Evolutionary conservation across 2,888 invertebrate species (phyloP).

Genomic region (Cistogaster globosa): DNA sequence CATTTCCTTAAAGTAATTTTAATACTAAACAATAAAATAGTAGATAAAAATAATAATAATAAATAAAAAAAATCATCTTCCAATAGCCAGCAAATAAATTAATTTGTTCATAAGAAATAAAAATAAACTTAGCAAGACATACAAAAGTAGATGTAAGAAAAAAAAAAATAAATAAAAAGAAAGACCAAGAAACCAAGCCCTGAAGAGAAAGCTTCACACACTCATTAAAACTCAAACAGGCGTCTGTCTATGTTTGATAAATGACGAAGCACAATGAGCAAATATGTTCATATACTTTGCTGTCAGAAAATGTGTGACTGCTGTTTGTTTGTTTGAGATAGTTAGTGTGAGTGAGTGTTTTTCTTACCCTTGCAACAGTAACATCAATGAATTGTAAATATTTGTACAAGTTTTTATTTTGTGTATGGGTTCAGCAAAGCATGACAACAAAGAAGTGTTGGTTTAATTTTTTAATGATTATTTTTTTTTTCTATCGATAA

Average conservation of each 20-base stretch:
- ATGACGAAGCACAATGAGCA: conserved; percentile 36
- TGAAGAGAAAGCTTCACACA: not conserved
- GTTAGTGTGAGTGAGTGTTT: not conserved
- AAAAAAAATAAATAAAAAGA: too few relatives aligned
- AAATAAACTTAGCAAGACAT: conserved; percentile 32
- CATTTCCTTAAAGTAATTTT: too few relatives aligned
- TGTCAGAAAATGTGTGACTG: not conserved
- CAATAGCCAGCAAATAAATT: conserved; percentile 56
- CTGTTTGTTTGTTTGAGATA: not conserved
- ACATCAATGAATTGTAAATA: conserved; percentile 67
- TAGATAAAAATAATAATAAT: too few relatives aligned
- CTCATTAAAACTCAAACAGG: conserved; percentile 27
- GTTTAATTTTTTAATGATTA: conserved; percentile 67
- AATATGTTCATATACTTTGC: conserved; percentile 3
- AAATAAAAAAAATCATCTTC: too few relatives aligned
- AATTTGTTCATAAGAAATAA: conserved; percentile 39
- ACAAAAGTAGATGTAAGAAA: not conserved
- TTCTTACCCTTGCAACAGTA: conserved; percentile 33
- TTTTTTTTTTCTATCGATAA: conserved; percentile 7
- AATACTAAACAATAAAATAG: too few relatives aligned
- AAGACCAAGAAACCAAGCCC: conserved; percentile 26
- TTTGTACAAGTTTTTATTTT: conserved; percentile 53
- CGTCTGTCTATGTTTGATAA: conserved; percentile 59
- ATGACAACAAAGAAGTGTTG: conserved; percentile 46
- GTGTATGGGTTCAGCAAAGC: conserved; percentile 10